Conservation (phyloP, 2,888 invertebrate genomes). For the Athalia circularis region DNA sequence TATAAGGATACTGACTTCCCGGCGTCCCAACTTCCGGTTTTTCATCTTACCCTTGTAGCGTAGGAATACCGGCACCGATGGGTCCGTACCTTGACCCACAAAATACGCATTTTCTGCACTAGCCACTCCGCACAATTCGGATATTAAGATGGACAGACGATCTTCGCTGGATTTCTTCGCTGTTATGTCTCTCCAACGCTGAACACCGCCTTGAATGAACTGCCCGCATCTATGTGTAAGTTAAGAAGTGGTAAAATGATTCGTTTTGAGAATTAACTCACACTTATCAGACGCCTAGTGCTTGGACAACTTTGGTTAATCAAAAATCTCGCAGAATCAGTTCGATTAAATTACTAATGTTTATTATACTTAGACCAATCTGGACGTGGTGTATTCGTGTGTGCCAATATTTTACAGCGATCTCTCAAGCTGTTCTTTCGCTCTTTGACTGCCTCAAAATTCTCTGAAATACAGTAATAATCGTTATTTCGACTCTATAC, state of each 20-base stretch:
- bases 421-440: constrained; percentile 74
- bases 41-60: constrained; percentile 75
- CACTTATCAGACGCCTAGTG: not conserved
- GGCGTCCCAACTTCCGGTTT: constrained; percentile 75
- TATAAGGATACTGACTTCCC: constrained; percentile 75
- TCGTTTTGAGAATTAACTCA: too few relatives aligned
- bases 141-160: constrained; percentile 73
- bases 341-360: constrained; percentile 7
- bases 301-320: not conserved
- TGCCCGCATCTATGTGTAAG: constrained; percentile 73
- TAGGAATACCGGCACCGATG: constrained; percentile 74
- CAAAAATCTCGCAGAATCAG: not conserved
- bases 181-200: constrained; percentile 76
- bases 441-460: constrained; percentile 64
- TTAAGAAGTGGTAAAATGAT: too few relatives aligned
- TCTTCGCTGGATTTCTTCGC: constrained; percentile 74
- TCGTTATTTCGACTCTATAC: not conserved
- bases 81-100: constrained; percentile 75
- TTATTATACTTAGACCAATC: constrained; percentile 68
- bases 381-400: constrained; percentile 76
- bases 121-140: constrained; percentile 75
- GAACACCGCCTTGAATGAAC: constrained; percentile 75
- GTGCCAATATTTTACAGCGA: constrained; percentile 74
- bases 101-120: constrained; percentile 75
- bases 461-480: constrained; percentile 26